Evolutionary conservation across 2,797 vertebrate species (phyloP).

Genomic region (Danio choprae): DNA sequence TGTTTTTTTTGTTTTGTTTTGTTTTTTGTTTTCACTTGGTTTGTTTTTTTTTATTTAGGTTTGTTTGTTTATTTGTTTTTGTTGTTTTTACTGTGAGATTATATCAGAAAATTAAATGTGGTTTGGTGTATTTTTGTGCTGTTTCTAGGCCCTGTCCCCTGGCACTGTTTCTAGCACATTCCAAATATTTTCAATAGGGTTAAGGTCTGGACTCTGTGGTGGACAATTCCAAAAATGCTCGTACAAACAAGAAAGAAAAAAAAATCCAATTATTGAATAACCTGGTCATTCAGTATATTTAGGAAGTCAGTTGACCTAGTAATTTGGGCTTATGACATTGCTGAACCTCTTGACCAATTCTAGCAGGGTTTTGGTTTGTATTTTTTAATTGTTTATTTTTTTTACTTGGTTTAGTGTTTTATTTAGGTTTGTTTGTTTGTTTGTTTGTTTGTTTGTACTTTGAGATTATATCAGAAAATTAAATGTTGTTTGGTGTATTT

Average conservation of each 20-base stretch:
- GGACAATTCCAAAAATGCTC: too few relatives aligned
- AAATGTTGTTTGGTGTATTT: slow-evolving; percentile 37
- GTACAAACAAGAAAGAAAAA: too few relatives aligned
- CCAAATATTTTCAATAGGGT: too few relatives aligned
- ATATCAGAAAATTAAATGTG: slow-evolving; percentile 9
- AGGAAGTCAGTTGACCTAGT: too few relatives aligned
- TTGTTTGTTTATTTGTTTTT: background rate
- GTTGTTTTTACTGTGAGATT: slow-evolving; percentile 1
- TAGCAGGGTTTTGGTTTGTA: background rate
- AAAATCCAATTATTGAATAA: too few relatives aligned
- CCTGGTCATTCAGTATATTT: too few relatives aligned
- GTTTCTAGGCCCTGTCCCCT: slow-evolving; percentile 86
- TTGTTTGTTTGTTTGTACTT: background rate
- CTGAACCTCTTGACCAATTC: too few relatives aligned
- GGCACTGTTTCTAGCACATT: slow-evolving; percentile 80
- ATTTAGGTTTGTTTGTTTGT: background rate
- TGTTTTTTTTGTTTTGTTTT: background rate
- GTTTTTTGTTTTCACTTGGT: background rate
- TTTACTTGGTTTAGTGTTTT: too few relatives aligned
- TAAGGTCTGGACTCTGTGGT: too few relatives aligned
- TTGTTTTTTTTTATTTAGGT: background rate
- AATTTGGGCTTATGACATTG: too few relatives aligned
- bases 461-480: background rate
- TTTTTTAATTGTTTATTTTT: too few relatives aligned
- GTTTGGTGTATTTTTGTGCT: slow-evolving; percentile 18